Percentiles rank a stretch among this genome's conserved stretches.
Evolutionary conservation across 2,113 vertebrate genomes (phyloP).

Genomic region (Butorides virescens): DNA sequence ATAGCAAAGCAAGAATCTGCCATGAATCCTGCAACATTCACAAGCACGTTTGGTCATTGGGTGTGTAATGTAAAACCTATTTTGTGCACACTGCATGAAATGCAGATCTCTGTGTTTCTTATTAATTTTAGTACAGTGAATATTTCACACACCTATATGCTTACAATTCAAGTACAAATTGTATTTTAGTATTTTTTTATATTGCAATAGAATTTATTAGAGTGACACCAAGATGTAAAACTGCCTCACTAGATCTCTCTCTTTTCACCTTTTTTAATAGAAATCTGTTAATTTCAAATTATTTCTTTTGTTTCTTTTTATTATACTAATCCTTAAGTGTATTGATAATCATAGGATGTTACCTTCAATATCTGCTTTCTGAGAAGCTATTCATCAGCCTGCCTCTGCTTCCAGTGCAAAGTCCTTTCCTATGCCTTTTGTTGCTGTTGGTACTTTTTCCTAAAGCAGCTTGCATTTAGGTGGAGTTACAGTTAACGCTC

Average conservation of each 20-base stretch:
- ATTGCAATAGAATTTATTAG: background rate
- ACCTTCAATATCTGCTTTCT: background rate
- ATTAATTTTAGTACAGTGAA: background rate
- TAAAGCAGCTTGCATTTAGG: background rate
- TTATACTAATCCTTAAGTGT: background rate
- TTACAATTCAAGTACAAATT: background rate
- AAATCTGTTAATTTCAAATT: background rate
- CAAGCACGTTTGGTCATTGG: background rate
- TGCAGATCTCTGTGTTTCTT: background rate
- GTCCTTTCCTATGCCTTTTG: background rate
- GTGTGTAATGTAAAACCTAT: background rate
- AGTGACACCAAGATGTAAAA: background rate
- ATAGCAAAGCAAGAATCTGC: background rate
- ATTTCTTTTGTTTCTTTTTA: background rate
- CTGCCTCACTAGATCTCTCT: background rate
- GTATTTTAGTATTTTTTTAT: background rate
- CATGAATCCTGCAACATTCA: background rate
- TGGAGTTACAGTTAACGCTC: background rate
- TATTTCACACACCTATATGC: background rate
- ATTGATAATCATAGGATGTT: background rate
- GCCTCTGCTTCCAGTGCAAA: background rate
- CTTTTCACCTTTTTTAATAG: fast-evolving
- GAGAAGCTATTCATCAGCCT: background rate
- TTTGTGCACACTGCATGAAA: background rate
- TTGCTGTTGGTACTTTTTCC: background rate